phyloP scores from a whole-genome alignment of 2,797 vertebrate genomes.

The Gephyroberyx darwinii region DNA sequence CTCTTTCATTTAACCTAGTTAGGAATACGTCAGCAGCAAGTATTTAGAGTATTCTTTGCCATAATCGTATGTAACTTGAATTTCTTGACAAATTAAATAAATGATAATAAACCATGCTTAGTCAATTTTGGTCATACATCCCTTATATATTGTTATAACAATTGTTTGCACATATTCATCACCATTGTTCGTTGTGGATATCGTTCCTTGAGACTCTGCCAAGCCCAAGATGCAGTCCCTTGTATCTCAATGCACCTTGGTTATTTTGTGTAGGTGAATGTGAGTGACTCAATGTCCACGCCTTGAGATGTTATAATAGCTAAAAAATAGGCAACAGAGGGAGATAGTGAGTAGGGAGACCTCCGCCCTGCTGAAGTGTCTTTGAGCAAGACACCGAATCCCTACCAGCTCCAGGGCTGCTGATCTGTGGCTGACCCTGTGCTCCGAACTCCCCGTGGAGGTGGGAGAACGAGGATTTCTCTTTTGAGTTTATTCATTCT shows the following conservation, averaged over 20 bases:
- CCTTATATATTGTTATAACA: too few relatives aligned
- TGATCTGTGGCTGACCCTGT: too few relatives aligned
- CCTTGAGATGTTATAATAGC: conserved; percentile 1
- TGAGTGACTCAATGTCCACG: conserved; percentile 4
- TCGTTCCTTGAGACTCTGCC: background rate
- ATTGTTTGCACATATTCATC: too few relatives aligned
- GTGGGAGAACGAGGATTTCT: background rate
- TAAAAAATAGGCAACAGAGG: too few relatives aligned
- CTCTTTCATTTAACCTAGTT: conserved; percentile 46
- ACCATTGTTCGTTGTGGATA: conserved; percentile 2
- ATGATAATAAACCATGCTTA: background rate
- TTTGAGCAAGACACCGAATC: too few relatives aligned
- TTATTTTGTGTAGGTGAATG: too few relatives aligned
- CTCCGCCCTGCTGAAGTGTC: too few relatives aligned
- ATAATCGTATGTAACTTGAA: background rate
- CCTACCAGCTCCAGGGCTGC: too few relatives aligned
- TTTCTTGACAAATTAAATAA: conserved; percentile 15
- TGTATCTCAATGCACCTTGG: conserved; percentile 12
- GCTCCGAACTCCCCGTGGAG: too few relatives aligned
- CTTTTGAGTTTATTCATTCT: conserved; percentile 15
- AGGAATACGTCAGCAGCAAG: conserved; percentile 20
- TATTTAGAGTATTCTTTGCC: background rate
- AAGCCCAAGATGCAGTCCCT: conserved; percentile 29
- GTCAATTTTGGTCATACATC: background rate
- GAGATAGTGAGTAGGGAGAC: too few relatives aligned